A percentile compares a stretch with the other conserved stretches of the same genome.
Conservation (phyloP, 1,140 invertebrate genomes). For the Cydia splendana region DNA sequence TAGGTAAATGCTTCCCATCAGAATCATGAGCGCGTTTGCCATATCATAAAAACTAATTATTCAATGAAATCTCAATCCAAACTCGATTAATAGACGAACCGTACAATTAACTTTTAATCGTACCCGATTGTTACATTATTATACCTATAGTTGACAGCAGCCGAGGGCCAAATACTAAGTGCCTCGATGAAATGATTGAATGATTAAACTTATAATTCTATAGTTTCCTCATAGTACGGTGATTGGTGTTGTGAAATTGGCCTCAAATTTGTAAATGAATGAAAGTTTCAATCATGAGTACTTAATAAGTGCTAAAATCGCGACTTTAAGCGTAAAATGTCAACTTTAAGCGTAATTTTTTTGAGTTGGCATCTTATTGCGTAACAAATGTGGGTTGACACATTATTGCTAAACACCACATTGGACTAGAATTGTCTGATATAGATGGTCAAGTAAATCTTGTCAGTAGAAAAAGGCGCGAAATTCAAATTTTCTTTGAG, state of each 20-base stretch:
- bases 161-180: not conserved
- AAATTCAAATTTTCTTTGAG: too few species aligned
- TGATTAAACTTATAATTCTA: not conserved
- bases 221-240: not conserved
- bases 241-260: not conserved
- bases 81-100: not conserved
- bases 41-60: not conserved
- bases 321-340: too few species aligned
- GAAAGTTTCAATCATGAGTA: not conserved
- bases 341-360: too few species aligned
- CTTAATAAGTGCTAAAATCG: too few species aligned
- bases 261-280: not conserved
- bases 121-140: not conserved
- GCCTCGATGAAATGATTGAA: constrained; percentile 2
- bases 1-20: too few species aligned
- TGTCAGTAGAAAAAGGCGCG: too few species aligned
- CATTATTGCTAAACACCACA: too few species aligned
- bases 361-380: too few species aligned
- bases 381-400: too few species aligned
- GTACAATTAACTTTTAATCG: constrained; percentile 6
- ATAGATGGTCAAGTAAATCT: too few species aligned
- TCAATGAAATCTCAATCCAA: constrained; percentile 13
- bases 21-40: not conserved
- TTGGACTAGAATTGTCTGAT: too few species aligned
- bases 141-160: not conserved